Conservation (phyloP, 2,888 invertebrate genomes). For the Terebella lapidaria region DNA sequence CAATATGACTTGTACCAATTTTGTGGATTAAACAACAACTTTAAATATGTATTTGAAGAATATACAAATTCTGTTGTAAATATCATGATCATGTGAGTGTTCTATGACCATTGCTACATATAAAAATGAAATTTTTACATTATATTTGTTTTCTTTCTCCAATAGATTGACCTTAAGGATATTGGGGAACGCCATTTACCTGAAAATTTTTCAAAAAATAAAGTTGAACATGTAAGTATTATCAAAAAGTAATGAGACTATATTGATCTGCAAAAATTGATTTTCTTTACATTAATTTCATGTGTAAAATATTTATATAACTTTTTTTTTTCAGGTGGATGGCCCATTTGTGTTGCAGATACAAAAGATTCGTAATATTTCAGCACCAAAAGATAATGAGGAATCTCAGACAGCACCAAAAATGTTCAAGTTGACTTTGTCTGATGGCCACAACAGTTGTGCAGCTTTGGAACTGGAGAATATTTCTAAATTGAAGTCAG, state of each 20-base stretch:
- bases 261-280: neutral
- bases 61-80: neutral
- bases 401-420: slow-evolving; percentile 68
- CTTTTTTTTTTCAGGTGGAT: slow-evolving; percentile 53
- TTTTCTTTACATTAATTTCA: neutral
- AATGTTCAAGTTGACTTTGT: slow-evolving; percentile 76
- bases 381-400: slow-evolving; percentile 86
- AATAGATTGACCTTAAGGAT: slow-evolving; percentile 67
- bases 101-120: neutral
- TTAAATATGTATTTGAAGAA: no score
- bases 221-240: slow-evolving; percentile 20
- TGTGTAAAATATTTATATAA: neutral
- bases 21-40: neutral
- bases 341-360: slow-evolving; percentile 71
- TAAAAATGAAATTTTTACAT: neutral
- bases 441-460: slow-evolving; percentile 76
- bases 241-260: neutral
- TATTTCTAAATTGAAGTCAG: slow-evolving; percentile 57
- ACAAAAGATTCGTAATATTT: slow-evolving; percentile 79
- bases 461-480: slow-evolving; percentile 72
- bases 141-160: neutral
- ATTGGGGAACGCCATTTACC: slow-evolving; percentile 72
- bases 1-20: neutral
- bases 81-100: neutral
- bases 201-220: slow-evolving; percentile 64